Base-by-base conservation (phyloP, 2,113 vertebrate genomes). In the Microcebus tavaratra region DNA sequence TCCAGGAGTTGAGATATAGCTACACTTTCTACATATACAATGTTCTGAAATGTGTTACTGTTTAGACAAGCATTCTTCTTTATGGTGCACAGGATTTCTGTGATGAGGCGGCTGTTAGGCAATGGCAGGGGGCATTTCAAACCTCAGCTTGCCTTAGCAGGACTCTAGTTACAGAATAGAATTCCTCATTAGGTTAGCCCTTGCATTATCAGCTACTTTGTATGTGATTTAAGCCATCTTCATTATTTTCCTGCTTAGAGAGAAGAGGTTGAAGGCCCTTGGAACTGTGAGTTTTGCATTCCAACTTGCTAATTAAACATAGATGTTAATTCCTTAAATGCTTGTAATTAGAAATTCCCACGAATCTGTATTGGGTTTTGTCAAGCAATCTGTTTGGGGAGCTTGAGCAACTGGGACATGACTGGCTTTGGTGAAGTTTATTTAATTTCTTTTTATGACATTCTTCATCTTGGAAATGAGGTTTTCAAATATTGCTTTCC, bases 381-480 rank as follows among this genome's bases (percentile, higher is more conserved):
- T 93, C 65, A 95, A 88, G 67, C 79, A 97, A 42, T 93, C 83
- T 96, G 92, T 91, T 94, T 96, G 93, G 86, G 89, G 75, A 95
- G 27, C 57, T 95, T 83, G 86, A 97, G 67, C 88, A 93, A 94
- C 93, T 91, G 68, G 84, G 84, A 68, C 79, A 75, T 79, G 95
- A 78, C 89, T 94, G 45, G 86, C 50, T 93, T 97, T 93, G 86
- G 95, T 96, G 70, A 93, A 94, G 83, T 95, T 97, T 95, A 95
- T 97, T 97, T 97, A 97, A 96, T 98, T 97, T 97, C 80, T 95
- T 97, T 95, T 97, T 93, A 96, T 93, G 96, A 95, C 75, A 93
- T 91, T 94, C 79, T 97, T 97, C 83, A 96, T 95, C 91, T 95
- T 97, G 94, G 93, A 95, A 98, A 96, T 97, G 86, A 42, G 86